Evolutionary conservation across 2,888 invertebrate species (phyloP), one percentile per base, ranked within the genome.

Genomic region (Micropterix aruncella): DNA sequence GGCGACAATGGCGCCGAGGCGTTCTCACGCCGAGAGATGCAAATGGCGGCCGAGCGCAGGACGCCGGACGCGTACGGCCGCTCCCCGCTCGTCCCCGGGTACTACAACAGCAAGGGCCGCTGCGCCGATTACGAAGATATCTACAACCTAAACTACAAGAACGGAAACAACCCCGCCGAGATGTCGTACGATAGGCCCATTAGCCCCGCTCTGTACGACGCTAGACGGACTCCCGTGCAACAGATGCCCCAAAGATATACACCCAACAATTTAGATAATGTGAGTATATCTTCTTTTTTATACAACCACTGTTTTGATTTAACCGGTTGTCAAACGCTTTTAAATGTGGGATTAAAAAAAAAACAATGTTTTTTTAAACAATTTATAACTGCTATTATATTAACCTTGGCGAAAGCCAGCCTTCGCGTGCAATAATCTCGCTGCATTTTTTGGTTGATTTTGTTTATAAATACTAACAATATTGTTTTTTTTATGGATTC

Each of bases 61-160:
- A 88, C 88, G 1, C 88, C 88, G 0, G 89, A 89, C 56, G 83
- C 85, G 9, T 89, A 89, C 56, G 85, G 87, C 1, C 67, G 84
- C 49, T 79, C 83, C 36, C 63, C 62, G 37, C 60, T 64, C 51
- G 73, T 69, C 60, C 66, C 60, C 9, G 58, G 63, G 7, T 64
- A 68, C 47, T 45, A 52, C 3, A 27, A 38, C 14, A 59, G 56
- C 44, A 67, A 64, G 51, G 62, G 60, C 37, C 65, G 63, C 54
- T 63, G 68, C 27, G 74, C 74, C 1, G 87, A 88, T 57, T 88
- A 88, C 56, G 87, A 88, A 65, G 88, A 88, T 54, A 78, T 88
- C 16, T 87, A 73, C 57, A 27, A 27, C 27, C 27, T 27, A 5
- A 27, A 27, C 12, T 27, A 5, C 5, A 27, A 27, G 12, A 27